Base-by-base conservation (phyloP, 2,797 vertebrate genomes). In the Karalla daura region DNA sequence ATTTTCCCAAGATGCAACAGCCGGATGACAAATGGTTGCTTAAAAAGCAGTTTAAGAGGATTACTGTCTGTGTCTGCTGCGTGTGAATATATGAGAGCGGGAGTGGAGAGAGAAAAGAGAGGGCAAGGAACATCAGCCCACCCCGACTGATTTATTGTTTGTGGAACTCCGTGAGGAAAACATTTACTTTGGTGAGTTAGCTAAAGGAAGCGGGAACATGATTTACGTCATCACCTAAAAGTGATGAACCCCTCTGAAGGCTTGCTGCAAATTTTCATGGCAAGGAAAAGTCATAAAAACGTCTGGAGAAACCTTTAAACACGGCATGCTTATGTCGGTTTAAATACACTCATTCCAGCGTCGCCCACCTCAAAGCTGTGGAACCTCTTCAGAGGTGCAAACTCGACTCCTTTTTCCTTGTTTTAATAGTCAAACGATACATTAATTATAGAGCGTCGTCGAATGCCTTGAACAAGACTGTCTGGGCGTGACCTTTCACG, bases 41-140 rank as follows among this genome's bases (percentile, higher is more conserved):
- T 87, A 90, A 86, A 83, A 83, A 83, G 85, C 88, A 89, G 77
- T 84, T 90, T 83, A 88, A 89, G 77, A 88, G 74, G 81, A 92
- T 88, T 87, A 88, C 53, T 73, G 68, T 63, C 58, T 84, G 71
- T 81, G 44, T 71, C 53, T 63, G 59, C 58, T 21, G 39, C 35
- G 55, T 33, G 63, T 45, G 28, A 14, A 53, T 74, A 76, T 74
- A 75, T 74, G 76, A 55, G 47, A 78, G 78, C 80, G 66, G n/a
- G 20, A 56, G 69, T 63, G n/a, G 84, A 64, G 72, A 65, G 80
- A 75, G 70, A 63, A 73, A 59, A 35, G 52, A 79, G 79, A 62
- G 68, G 70, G 82, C 59, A 78, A 74, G 76, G 80, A 79, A 75
- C 32, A 79, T 86, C 86, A 91, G 74, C 55, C 63, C 74, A 67